A percentile compares a stretch with the other conserved stretches of the same genome.
phyloP scores from a whole-genome alignment of 2,888 invertebrate species.

The Pemphredon lugubris region DNA sequence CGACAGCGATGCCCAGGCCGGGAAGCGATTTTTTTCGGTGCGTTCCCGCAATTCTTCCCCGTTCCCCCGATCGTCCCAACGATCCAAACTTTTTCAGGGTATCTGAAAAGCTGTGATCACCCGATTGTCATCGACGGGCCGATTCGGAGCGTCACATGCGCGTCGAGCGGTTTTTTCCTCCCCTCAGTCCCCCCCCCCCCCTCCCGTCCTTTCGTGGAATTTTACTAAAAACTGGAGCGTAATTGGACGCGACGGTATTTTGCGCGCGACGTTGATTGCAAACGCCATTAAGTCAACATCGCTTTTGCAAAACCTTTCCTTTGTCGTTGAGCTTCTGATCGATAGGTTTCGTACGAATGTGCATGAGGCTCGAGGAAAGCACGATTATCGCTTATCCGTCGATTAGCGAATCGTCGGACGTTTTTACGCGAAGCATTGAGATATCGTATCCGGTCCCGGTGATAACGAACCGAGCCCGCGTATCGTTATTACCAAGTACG shows the following conservation, averaged over 20 bases:
- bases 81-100: constrained; percentile 59
- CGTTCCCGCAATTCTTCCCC: constrained; percentile 53
- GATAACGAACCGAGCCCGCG: no score
- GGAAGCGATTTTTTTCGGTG: constrained; percentile 44
- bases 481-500: no score
- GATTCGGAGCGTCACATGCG: constrained; percentile 45
- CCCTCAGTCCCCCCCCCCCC: constrained; percentile 13
- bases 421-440: no score
- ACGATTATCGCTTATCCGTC: no score
- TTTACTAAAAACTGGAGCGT: constrained; percentile 51
- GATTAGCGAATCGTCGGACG: no score
- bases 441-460: no score
- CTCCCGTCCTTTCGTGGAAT: constrained; percentile 33
- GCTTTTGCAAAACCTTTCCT: no score
- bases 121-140: constrained; percentile 38
- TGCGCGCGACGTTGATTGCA: neutral
- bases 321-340: no score
- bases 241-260: constrained; percentile 26
- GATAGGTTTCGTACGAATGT: no score
- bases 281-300: constrained; percentile 16
- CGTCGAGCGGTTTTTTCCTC: constrained; percentile 29
- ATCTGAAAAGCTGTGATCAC: constrained; percentile 53
- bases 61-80: constrained; percentile 12
- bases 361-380: no score
- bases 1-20: constrained; percentile 9